phyloP scores from a whole-genome alignment of 2,797 vertebrate genomes.

The Sebastes minor region DNA sequence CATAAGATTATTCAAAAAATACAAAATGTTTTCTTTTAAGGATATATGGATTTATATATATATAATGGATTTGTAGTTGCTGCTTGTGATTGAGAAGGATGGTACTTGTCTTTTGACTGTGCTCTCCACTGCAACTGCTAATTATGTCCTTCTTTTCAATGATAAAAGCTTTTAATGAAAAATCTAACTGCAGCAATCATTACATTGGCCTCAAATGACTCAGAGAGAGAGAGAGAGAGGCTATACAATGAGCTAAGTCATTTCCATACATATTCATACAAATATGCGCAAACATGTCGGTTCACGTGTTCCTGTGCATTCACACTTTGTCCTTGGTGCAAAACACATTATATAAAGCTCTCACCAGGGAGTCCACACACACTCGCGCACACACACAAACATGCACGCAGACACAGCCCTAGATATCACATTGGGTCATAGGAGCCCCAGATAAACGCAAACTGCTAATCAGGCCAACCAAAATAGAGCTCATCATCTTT shows the following conservation, averaged over 20 bases:
- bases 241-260: background rate
- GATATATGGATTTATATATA: background rate
- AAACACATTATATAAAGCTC: slow-evolving; percentile 47
- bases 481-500: slow-evolving; percentile 79
- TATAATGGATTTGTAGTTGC: slow-evolving; percentile 13
- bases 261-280: background rate
- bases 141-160: slow-evolving; percentile 8
- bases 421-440: slow-evolving; percentile 59
- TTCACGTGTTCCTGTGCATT: background rate
- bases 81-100: slow-evolving; percentile 1
- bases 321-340: slow-evolving; percentile 43
- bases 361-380: slow-evolving; percentile 5
- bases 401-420: slow-evolving; percentile 33
- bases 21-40: background rate
- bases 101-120: background rate
- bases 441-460: slow-evolving; percentile 67
- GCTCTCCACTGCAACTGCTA: background rate
- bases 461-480: slow-evolving; percentile 76
- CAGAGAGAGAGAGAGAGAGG: background rate
- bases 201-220: slow-evolving; percentile 11
- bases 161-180: slow-evolving; percentile 16
- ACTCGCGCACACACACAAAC: background rate
- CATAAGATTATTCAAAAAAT: background rate
- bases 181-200: slow-evolving; percentile 19
- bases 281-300: background rate